These are phyloP conservation scores for Panorpa germanica DNA, from an alignment of 2,888 invertebrate species.

Conservation along the genomic window DNA sequence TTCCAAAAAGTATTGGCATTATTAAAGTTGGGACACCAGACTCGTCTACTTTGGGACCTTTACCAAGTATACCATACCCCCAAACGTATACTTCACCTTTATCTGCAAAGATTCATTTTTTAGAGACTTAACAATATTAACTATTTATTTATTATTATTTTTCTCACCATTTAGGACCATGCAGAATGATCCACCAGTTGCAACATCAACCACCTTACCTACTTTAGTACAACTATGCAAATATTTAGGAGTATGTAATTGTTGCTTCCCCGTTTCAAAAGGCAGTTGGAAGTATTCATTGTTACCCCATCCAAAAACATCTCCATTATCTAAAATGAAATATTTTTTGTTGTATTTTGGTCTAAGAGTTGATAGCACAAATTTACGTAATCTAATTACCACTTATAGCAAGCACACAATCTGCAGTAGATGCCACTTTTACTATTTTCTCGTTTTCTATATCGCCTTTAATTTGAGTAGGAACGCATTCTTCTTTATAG, in stretches of 20 bases:
- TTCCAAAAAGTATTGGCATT: conserved; percentile 67
- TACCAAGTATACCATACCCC: conserved; percentile 86
- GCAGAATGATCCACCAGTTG: conserved; percentile 76
- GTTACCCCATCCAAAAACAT: conserved; percentile 95
- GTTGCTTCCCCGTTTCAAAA: conserved; percentile 32
- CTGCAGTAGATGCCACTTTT: conserved; percentile 60
- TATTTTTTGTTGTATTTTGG: conserved; percentile 1
- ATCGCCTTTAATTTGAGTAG: conserved; percentile 55
- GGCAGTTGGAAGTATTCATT: conserved; percentile 79
- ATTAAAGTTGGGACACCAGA: conserved; percentile 48
- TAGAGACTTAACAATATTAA: conserved; percentile 1
- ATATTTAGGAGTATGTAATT: conserved; percentile 51
- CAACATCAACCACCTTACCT: conserved; percentile 63
- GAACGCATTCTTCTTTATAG: conserved; percentile 36
- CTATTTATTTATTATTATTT: background rate
- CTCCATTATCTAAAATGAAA: conserved; percentile 45
- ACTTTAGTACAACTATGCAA: conserved; percentile 40
- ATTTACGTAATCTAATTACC: conserved; percentile 28
- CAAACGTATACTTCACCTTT: conserved; percentile 74
- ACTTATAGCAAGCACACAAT: conserved; percentile 77
- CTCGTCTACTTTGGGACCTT: conserved; percentile 60
- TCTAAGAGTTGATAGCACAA: background rate
- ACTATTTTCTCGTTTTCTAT: conserved; percentile 63
- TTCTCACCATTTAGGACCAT: conserved; percentile 58
- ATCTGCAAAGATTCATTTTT: conserved; percentile 29